Evolutionary conservation across 2,797 vertebrate species (phyloP).

Genomic region (Cuculus canorus): DNA sequence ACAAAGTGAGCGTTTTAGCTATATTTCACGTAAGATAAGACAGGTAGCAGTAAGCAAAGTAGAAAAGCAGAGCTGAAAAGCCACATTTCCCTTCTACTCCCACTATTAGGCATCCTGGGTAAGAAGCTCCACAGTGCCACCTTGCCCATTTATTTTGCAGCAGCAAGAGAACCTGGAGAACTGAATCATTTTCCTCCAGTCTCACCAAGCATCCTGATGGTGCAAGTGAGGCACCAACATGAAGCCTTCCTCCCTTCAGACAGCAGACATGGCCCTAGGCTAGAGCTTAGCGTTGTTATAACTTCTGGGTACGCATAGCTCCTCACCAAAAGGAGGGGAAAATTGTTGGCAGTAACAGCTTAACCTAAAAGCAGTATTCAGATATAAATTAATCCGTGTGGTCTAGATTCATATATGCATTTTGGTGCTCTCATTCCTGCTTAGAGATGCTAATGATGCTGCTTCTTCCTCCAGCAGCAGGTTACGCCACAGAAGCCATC

Average conservation of each 20-base stretch:
- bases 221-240: no score
- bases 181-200: rapidly evolving
- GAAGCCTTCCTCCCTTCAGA: background rate
- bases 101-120: rapidly evolving
- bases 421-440: background rate
- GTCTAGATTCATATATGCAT: background rate
- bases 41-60: background rate
- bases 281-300: background rate
- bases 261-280: background rate
- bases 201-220: background rate
- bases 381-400: background rate
- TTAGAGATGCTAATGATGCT: background rate
- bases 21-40: rapidly evolving
- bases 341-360: background rate
- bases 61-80: background rate
- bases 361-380: background rate
- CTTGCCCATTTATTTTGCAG: background rate
- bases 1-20: rapidly evolving
- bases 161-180: background rate
- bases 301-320: background rate
- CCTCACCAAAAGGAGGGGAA: background rate
- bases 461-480: background rate
- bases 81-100: rapidly evolving
- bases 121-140: background rate
- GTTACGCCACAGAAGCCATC: no score